A percentile compares a stretch with the other conserved stretches of the same genome.
Conservation (phyloP, 2,113 vertebrate genomes). For the Nymphicus hollandicus region DNA sequence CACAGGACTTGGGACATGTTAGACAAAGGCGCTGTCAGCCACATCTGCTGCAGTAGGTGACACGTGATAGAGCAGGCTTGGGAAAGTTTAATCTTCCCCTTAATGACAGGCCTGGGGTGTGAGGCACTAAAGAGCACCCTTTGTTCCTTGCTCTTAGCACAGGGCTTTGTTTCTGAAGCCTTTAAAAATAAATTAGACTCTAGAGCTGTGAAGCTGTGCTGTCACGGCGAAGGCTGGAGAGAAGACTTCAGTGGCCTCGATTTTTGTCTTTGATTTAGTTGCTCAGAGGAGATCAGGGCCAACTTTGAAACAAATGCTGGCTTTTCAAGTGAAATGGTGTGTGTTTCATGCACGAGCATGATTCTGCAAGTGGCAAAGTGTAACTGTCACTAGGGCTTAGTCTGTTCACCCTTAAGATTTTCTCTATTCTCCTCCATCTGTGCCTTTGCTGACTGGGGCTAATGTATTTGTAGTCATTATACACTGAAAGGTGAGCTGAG, state of each 20-base stretch:
- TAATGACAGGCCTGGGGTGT: constrained; percentile 58
- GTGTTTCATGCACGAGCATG: not conserved
- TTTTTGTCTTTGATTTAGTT: constrained; percentile 54
- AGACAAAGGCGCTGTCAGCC: constrained; percentile 62
- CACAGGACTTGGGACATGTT: not conserved
- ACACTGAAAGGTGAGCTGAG: not conserved
- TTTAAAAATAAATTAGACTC: constrained; percentile 66
- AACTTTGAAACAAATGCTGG: constrained; percentile 19
- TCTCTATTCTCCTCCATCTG: not conserved
- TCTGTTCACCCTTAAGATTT: not conserved
- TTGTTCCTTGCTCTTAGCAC: constrained; percentile 53
- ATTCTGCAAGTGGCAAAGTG: not conserved
- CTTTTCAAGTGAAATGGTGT: not conserved
- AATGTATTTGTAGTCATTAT: not conserved
- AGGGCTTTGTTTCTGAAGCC: constrained; percentile 58
- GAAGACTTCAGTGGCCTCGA: constrained; percentile 28
- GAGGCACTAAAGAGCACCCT: constrained; percentile 49
- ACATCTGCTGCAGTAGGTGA: constrained; percentile 58
- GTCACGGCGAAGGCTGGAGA: constrained; percentile 32
- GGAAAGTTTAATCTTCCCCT: constrained; percentile 67
- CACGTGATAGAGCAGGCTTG: constrained; percentile 51
- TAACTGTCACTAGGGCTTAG: not conserved
- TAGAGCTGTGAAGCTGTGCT: constrained; percentile 34
- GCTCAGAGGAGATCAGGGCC: constrained; percentile 28
- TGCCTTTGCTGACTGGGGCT: not conserved